Evolutionary conservation across 2,797 vertebrate species (phyloP).

Genomic region (Pyrocephalus nanus): DNA sequence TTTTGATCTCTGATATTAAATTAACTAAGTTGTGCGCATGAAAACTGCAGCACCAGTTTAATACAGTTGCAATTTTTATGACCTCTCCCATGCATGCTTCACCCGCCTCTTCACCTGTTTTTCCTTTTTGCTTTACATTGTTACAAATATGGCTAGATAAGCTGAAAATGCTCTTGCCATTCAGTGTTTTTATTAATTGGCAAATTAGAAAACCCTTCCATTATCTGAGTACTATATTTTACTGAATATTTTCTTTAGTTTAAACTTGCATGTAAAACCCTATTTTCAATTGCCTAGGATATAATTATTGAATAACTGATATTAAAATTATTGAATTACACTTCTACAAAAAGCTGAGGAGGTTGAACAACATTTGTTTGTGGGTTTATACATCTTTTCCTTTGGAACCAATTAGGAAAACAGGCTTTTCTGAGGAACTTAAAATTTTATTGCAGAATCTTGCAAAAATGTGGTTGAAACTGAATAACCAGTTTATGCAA

Average conservation of each 20-base stretch:
- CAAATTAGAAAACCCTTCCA: background rate
- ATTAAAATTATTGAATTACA: background rate
- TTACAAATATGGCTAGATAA: background rate
- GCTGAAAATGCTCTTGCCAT: background rate
- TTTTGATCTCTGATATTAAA: background rate
- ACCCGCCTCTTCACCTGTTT: background rate
- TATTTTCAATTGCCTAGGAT: background rate
- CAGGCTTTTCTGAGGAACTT: background rate
- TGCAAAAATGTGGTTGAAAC: background rate
- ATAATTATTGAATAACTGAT: background rate
- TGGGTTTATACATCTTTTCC: background rate
- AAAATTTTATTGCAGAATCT: background rate
- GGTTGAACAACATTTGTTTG: background rate
- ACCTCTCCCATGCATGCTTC: background rate
- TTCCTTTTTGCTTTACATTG: background rate
- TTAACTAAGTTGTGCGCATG: background rate
- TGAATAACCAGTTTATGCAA: background rate
- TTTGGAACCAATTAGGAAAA: background rate
- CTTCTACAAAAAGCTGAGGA: background rate
- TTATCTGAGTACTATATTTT: background rate
- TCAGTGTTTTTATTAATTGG: background rate
- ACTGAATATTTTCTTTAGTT: background rate
- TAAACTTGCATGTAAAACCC: background rate
- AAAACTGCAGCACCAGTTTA: background rate
- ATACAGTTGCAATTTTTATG: background rate